Evolutionary conservation across 2,113 vertebrate genomes (phyloP).

Genomic region (Corythaixoides concolor): DNA sequence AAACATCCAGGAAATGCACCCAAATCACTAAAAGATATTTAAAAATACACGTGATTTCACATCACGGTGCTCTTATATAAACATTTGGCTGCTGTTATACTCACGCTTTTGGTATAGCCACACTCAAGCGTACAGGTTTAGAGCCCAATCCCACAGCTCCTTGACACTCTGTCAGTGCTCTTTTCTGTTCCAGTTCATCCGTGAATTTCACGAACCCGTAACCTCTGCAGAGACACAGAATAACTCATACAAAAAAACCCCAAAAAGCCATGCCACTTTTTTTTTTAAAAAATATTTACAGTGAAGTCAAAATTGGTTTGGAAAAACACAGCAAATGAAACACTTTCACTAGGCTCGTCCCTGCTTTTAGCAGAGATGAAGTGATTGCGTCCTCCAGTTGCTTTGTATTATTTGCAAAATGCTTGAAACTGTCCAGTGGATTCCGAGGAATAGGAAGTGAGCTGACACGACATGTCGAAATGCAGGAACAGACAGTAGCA

Average conservation of each 20-base stretch:
- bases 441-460: not conserved
- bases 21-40: not conserved
- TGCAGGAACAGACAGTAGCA: not conserved
- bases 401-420: not conserved
- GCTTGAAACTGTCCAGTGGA: not conserved
- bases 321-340: not conserved
- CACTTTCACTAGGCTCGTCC: not conserved
- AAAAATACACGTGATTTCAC: not conserved
- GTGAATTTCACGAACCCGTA: constrained; percentile 97
- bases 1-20: not conserved
- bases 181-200: constrained; percentile 89
- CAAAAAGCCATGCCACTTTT: accelerated
- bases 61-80: not conserved
- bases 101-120: constrained; percentile 91
- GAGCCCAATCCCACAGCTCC: constrained; percentile 86
- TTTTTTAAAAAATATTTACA: not conserved
- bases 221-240: constrained; percentile 75
- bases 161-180: constrained; percentile 88
- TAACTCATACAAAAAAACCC: not conserved
- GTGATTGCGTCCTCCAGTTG: not conserved
- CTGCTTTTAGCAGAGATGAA: not conserved
- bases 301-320: not conserved
- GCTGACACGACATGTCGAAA: not conserved
- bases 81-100: constrained; percentile 29
- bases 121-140: constrained; percentile 88